Evolutionary conservation across 2,797 vertebrate species (phyloP), one percentile per base, ranked within the genome.

Genomic region (Triplophysa yarkandensis): DNA sequence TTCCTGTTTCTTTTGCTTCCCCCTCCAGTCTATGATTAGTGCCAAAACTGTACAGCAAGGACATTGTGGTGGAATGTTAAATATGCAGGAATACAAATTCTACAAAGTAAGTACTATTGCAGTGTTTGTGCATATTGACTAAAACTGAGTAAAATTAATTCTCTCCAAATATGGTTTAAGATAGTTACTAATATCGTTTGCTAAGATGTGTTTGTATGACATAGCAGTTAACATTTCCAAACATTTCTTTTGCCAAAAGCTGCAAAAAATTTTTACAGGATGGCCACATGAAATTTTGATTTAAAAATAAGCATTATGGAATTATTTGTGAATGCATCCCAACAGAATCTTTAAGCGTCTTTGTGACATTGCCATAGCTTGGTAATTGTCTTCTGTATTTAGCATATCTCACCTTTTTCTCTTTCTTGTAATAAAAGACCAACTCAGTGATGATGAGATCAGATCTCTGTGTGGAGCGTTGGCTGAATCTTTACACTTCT

Each of bases 1-100:
- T 73, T 75, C 64, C 74, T 74, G 71, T 69, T 71, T 71, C 8
- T 46, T 63, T 25, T 70, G 28, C 50, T 74, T 65, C 28, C 21
- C 14, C 57, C 28, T 17, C 36, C 9, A 39, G 36, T 14, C 11
- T 39, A 39, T 10, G 13, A 11, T 13, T 39, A 39, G 36, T 39
- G 3, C 7, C 17, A 48, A 71, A 71, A 71, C 17, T 1, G 6
- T 9, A 62, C 14, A 43, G 16, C 14, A 14, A 30, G 55, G 7
- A 17, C 43, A 57, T 27, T 50, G n/a, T 25, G 6, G 36, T 74
- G 50, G n/a, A 43, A 25, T 25, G 48, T 71, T 21, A 28, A 30
- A 55, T 55, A n/a, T 8, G 14, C 19, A 57, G n/a, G 32, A 52
- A n/a, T 1, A 36, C 27, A 52, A 2, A 21, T 52, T 39, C 46